phyloP scores from a whole-genome alignment of 1,140 invertebrate genomes.

The Drosophila simulans region DNA sequence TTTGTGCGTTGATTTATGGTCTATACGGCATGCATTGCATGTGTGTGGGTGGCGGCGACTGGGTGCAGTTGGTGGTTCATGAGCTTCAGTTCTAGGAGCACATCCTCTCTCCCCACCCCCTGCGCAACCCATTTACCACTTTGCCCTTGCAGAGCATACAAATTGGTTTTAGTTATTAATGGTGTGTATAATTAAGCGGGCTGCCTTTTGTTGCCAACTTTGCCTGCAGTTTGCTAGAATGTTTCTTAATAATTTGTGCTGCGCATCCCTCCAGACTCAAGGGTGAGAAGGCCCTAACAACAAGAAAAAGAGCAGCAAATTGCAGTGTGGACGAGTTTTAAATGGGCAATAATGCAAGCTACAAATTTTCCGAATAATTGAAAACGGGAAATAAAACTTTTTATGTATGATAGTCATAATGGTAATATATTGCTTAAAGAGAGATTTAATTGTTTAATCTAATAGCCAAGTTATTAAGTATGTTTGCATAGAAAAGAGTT shows the following conservation, averaged over 20 bases:
- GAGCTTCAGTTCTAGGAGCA: slow-evolving; percentile 34
- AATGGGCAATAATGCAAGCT: neutral
- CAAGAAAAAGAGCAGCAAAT: neutral
- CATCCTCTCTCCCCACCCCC: neutral
- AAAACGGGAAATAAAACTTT: slow-evolving; percentile 19
- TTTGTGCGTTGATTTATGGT: slow-evolving; percentile 77
- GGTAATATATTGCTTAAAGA: no score
- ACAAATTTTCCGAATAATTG: slow-evolving; percentile 31
- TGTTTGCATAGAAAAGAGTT: no score
- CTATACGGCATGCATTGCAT: slow-evolving; percentile 31
- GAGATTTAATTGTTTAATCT: no score
- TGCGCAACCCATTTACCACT: slow-evolving; percentile 5
- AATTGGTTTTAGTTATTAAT: slow-evolving; percentile 83
- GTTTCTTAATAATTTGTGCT: slow-evolving; percentile 80
- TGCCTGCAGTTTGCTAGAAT: slow-evolving; percentile 78
- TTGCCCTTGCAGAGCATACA: slow-evolving; percentile 67
- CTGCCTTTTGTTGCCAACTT: slow-evolving; percentile 80
- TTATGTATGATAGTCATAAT: neutral
- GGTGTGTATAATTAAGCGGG: slow-evolving; percentile 81
- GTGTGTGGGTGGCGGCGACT: slow-evolving; percentile 32
- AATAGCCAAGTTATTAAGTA: no score
- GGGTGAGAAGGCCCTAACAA: neutral
- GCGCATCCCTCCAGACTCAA: slow-evolving; percentile 51
- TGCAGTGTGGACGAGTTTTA: neutral
- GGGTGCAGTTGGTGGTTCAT: slow-evolving; percentile 7